phyloP scores from a whole-genome alignment of 2,797 vertebrate genomes.

The Glossophaga mutica region DNA sequence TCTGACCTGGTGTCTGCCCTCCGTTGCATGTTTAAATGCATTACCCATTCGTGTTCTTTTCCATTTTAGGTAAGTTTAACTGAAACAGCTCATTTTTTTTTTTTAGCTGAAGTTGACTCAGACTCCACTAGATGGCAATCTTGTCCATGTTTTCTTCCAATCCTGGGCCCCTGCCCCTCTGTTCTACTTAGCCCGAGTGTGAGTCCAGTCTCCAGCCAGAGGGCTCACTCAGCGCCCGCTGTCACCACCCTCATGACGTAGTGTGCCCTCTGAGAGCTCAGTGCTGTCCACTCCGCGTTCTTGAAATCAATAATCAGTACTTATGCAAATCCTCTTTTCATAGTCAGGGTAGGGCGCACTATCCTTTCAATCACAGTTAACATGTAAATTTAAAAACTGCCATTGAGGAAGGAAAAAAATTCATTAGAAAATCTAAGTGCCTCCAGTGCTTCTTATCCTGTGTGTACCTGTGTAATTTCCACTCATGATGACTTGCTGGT shows the following conservation, averaged over 20 bases:
- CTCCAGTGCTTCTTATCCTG: neutral
- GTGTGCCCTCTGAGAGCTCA: neutral
- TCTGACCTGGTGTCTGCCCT: neutral
- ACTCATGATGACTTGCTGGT: neutral
- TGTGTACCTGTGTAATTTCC: neutral
- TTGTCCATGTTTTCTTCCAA: neutral
- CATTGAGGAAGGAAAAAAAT: neutral
- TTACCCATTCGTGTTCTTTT: neutral
- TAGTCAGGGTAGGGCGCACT: neutral
- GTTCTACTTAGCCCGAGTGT: fast-evolving
- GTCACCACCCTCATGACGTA: fast-evolving
- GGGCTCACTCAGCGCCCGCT: neutral
- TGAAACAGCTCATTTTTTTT: neutral
- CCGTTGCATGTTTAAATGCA: neutral
- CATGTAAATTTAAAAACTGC: neutral
- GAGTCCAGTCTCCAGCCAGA: fast-evolving
- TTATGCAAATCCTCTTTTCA: neutral
- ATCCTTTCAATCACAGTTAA: neutral
- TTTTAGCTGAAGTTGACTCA: neutral
- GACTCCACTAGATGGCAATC: constrained; percentile 54
- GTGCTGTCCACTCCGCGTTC: neutral
- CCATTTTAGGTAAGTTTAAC: neutral
- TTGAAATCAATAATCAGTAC: neutral
- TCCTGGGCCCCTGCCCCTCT: fast-evolving
- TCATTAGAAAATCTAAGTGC: neutral